phyloP scores from a whole-genome alignment of 1,140 invertebrate genomes.

The Drosophila kepulauana region DNA sequence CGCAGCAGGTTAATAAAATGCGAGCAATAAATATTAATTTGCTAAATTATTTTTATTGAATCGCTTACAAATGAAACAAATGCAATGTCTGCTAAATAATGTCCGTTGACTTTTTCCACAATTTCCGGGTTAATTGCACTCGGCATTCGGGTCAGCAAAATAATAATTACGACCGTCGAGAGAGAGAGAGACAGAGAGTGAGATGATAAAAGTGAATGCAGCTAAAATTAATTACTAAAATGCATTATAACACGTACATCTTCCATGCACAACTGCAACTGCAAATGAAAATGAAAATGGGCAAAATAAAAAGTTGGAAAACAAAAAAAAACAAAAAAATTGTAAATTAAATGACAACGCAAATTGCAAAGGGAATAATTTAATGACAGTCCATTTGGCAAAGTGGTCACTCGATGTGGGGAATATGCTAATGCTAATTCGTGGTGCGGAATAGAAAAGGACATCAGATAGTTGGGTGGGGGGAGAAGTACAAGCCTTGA shows the following conservation, averaged over 20 bases:
- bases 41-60: constrained; percentile 72
- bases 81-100: constrained; percentile 44
- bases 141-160: constrained; percentile 27
- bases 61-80: constrained; percentile 50
- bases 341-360: constrained; percentile 74
- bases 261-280: constrained; percentile 8
- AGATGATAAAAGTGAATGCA: constrained; percentile 46
- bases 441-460: constrained; percentile 19
- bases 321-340: constrained; percentile 14
- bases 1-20: constrained; percentile 26
- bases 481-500: constrained; percentile 32
- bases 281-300: constrained; percentile 31
- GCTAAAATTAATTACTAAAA: constrained; percentile 81
- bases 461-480: constrained; percentile 30
- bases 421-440: constrained; percentile 60
- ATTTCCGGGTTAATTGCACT: constrained; percentile 49
- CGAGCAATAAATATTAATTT: constrained; percentile 68
- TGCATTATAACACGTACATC: constrained; percentile 68
- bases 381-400: constrained; percentile 71
- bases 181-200: not conserved
- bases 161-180: constrained; percentile 46
- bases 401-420: constrained; percentile 50
- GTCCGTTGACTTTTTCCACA: constrained; percentile 37
- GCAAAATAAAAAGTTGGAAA: not conserved
- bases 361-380: constrained; percentile 80